These are phyloP conservation scores for Mustela nigripes DNA, from an alignment of 2,113 vertebrate species.

Conservation along the genomic window DNA sequence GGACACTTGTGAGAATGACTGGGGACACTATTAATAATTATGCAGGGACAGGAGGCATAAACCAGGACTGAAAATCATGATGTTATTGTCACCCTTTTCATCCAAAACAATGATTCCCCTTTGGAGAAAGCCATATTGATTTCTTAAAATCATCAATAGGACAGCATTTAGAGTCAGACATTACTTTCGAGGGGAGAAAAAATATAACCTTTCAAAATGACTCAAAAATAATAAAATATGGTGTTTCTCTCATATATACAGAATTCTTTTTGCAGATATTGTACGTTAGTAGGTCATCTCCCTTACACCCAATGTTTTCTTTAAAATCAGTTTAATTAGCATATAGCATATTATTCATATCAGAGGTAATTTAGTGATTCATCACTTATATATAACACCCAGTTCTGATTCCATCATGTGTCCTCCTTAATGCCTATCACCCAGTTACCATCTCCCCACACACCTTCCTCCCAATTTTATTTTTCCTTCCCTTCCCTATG, in stretches of 20 bases:
- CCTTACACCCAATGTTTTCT: neutral
- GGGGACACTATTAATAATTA: slow-evolving; percentile 37
- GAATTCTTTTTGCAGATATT: slow-evolving; percentile 20
- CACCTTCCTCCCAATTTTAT: neutral
- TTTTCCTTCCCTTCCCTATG: neutral
- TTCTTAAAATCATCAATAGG: neutral
- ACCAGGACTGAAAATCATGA: neutral
- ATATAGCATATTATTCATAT: neutral
- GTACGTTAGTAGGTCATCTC: neutral
- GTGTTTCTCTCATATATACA: neutral
- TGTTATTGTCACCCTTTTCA: neutral
- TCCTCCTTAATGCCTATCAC: neutral
- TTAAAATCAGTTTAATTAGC: neutral
- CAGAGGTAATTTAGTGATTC: neutral
- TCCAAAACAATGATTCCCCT: neutral
- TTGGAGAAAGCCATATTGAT: neutral
- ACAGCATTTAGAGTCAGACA: neutral
- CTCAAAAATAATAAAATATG: slow-evolving; percentile 8
- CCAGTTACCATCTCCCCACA: neutral
- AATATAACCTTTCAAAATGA: neutral
- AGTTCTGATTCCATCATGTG: neutral
- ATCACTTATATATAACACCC: neutral
- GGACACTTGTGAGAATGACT: slow-evolving; percentile 35
- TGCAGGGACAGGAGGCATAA: neutral
- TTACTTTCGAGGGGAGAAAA: slow-evolving; percentile 2